Evolutionary conservation across 2,888 invertebrate genomes (phyloP), one percentile per base, ranked within the genome.

Genomic region (Netelia inedita): DNA sequence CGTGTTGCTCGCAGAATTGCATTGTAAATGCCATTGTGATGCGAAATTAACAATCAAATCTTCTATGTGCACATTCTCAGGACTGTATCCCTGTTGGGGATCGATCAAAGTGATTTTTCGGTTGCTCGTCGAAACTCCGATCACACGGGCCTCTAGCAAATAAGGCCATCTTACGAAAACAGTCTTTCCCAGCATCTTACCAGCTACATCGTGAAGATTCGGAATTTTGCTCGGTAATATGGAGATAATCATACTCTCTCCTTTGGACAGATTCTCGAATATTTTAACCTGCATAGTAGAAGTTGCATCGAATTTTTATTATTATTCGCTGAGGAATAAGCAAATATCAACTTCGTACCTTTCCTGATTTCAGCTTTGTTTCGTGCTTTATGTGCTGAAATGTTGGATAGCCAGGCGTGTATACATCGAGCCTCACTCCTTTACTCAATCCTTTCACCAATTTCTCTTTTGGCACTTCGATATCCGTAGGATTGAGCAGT

Each of bases 131-230:
- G 96, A 95, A 16, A 97, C 95, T 2, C 95, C 95, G 61, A 96
- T 93, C 1, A 97, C 96, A 90, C 95, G 96, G 16, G 98, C 98
- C 93, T 97, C 97, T n/a, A 96, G 95, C 75, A 99, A 95, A 94
- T 99, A 98, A 0, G 99, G 99, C 99, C 99, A 99, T 5, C 96
- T 96, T 2, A 98, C 97, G 94, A 96, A 97, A 1, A 98, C 95
- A 63, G 95, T 94, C 92, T 96, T 96, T 0, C 97, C 97, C 11
- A 99, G 92, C 53, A 97, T 93, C 59, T 96, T 95, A 8, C 94
- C 91, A 0, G 97, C 96, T 0, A 96, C 93, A 3, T 94, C 92
- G 55, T 95, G 94, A 84, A 95, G 87, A 87, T 94, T 93, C 79
- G 95, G 93, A 2, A 93, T 92, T 0, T 94, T 89, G 0, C 94